Conservation (phyloP, 2,797 vertebrate genomes). For the Chelon auratus region DNA sequence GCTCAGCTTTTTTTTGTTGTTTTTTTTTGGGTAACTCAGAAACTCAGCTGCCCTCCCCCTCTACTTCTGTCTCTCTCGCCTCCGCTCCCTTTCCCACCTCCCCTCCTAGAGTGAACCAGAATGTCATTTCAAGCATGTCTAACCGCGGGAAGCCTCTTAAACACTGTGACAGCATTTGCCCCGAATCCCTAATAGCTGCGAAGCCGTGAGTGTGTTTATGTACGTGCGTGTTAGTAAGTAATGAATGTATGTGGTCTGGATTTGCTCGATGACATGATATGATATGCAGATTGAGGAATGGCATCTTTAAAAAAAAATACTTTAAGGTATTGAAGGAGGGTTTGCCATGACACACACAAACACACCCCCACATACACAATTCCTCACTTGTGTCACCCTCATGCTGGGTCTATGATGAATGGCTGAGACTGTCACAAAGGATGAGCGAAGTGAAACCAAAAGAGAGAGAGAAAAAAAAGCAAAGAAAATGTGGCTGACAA, state of each 20-base stretch:
- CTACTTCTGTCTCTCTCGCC: conserved; percentile 14
- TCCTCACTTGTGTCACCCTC: conserved; percentile 61
- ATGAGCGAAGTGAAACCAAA: conserved; percentile 57
- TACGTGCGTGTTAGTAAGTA: conserved; percentile 23
- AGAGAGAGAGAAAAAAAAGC: conserved; percentile 26
- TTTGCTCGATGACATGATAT: conserved; percentile 47
- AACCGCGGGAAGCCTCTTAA: conserved; percentile 78
- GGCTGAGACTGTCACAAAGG: conserved; percentile 49
- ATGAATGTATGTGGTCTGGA: conserved; percentile 32
- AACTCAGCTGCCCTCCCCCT: conserved; percentile 26
- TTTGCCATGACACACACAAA: conserved; percentile 1
- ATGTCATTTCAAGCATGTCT: conserved; percentile 86
- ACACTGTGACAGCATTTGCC: conserved; percentile 79
- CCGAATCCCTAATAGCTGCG: conserved; percentile 64
- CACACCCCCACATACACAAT: conserved; percentile 17
- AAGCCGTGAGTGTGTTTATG: conserved; percentile 32
- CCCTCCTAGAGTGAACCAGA: conserved; percentile 76
- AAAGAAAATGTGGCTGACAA: conserved; percentile 55
- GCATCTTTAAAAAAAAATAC: conserved; percentile 45
- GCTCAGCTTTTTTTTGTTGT: neutral
- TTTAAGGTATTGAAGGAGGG: conserved; percentile 43
- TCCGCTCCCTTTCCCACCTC: conserved; percentile 36
- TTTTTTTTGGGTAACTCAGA: conserved; percentile 2
- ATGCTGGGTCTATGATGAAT: conserved; percentile 75
- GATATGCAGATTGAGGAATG: conserved; percentile 47